phyloP scores from a whole-genome alignment of 2,797 vertebrate species.

The Emys orbicularis region DNA sequence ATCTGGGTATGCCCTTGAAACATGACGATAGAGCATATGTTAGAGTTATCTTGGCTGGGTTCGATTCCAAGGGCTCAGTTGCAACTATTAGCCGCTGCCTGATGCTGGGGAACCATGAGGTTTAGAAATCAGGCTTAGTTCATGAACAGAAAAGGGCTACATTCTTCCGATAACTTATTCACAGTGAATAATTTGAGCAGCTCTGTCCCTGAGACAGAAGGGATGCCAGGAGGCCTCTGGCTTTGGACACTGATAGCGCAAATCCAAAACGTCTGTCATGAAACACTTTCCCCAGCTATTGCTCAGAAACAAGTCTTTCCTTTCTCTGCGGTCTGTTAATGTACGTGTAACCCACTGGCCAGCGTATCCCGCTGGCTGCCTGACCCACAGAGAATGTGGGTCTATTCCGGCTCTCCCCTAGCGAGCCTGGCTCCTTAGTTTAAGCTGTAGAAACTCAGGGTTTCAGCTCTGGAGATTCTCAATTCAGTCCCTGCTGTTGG shows the following conservation, averaged over 20 bases:
- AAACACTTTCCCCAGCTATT: neutral
- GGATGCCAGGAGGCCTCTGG: neutral
- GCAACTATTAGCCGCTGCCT: neutral
- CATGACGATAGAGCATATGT: accelerated
- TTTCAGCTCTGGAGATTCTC: neutral
- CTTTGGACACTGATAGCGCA: neutral
- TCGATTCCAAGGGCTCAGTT: neutral
- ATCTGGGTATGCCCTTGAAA: neutral
- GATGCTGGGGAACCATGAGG: too few relatives aligned
- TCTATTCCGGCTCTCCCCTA: neutral
- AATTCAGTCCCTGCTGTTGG: neutral
- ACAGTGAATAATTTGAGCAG: neutral
- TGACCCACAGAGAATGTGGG: neutral
- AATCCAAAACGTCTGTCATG: neutral
- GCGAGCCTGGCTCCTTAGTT: neutral
- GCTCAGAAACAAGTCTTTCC: neutral
- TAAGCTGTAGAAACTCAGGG: neutral
- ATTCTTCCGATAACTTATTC: neutral
- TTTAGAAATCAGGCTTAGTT: neutral
- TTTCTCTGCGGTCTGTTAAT: neutral
- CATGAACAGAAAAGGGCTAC: neutral
- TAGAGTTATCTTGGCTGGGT: neutral
- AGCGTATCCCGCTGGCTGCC: neutral
- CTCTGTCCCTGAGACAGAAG: neutral
- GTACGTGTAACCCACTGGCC: neutral